Evolutionary conservation across 2,113 vertebrate species (phyloP).

Genomic region (Psettodes erumei): DNA sequence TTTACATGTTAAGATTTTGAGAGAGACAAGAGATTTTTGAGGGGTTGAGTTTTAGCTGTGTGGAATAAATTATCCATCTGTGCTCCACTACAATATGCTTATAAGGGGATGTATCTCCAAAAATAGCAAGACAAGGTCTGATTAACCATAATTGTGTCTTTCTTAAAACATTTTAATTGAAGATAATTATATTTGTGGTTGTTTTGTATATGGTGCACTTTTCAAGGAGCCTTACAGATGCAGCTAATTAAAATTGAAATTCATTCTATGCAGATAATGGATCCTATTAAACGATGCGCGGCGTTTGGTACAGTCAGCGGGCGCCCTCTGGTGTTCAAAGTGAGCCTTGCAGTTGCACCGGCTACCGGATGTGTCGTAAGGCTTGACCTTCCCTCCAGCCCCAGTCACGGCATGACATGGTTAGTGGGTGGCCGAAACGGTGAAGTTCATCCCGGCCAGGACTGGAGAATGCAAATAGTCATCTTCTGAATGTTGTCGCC

Average conservation of each 20-base stretch:
- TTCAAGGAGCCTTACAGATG: neutral
- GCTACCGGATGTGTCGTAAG: conserved; percentile 68
- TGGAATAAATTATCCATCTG: conserved; percentile 10
- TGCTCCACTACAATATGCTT: neutral
- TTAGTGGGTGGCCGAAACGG: neutral
- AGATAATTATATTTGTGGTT: neutral
- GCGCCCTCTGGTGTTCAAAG: conserved; percentile 48
- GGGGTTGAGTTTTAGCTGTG: neutral
- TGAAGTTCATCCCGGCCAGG: neutral
- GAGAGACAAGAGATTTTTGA: neutral
- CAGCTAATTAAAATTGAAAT: too few relatives aligned
- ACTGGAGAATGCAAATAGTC: conserved; percentile 25
- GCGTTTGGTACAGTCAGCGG: conserved; percentile 4
- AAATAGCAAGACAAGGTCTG: conserved; percentile 3
- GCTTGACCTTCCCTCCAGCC: conserved; percentile 60
- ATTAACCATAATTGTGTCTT: neutral
- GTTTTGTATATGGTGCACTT: neutral
- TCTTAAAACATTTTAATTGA: neutral
- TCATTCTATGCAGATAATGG: too few relatives aligned
- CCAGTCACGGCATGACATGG: conserved; percentile 48
- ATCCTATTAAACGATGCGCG: too few relatives aligned
- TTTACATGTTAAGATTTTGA: neutral
- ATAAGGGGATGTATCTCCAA: neutral
- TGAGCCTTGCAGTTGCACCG: neutral
- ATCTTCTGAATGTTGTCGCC: conserved; percentile 22